A percentile compares a stretch with the other conserved stretches of the same genome.
Evolutionary conservation across 2,113 vertebrate genomes (phyloP).

Genomic region (Hipposideros armiger): DNA sequence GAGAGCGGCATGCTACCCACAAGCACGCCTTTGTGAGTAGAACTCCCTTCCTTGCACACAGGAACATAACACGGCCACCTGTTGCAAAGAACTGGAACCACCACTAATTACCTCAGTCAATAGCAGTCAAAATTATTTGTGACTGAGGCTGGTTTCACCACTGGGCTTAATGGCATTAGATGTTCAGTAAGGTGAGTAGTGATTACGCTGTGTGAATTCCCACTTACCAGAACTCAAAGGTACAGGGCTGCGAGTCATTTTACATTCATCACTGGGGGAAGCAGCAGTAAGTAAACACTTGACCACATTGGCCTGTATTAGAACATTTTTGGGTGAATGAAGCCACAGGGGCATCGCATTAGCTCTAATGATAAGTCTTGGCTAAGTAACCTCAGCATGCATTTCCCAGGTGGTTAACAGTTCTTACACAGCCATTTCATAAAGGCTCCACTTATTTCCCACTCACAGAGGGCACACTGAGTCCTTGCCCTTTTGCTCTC

Average conservation of each 20-base stretch:
- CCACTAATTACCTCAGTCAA: not conserved
- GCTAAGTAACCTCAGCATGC: not conserved
- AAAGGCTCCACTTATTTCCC: conserved; percentile 12
- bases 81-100: not conserved
- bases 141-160: not conserved
- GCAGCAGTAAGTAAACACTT: not conserved
- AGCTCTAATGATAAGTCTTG: not conserved
- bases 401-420: conserved; percentile 40
- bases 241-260: not conserved
- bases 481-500: not conserved
- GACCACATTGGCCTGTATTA: not conserved
- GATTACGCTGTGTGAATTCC: conserved; percentile 50
- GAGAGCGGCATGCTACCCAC: not conserved
- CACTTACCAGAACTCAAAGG: not conserved
- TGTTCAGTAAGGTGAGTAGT: not conserved
- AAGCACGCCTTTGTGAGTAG: not conserved
- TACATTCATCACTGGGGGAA: not conserved
- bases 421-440: conserved; percentile 23
- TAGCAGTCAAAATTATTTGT: not conserved
- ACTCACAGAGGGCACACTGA: not conserved
- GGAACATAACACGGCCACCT: not conserved
- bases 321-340: not conserved
- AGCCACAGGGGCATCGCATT: not conserved
- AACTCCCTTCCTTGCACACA: not conserved
- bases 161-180: not conserved